phyloP scores from a whole-genome alignment of 2,113 vertebrate species.

The Pavo muticus region DNA sequence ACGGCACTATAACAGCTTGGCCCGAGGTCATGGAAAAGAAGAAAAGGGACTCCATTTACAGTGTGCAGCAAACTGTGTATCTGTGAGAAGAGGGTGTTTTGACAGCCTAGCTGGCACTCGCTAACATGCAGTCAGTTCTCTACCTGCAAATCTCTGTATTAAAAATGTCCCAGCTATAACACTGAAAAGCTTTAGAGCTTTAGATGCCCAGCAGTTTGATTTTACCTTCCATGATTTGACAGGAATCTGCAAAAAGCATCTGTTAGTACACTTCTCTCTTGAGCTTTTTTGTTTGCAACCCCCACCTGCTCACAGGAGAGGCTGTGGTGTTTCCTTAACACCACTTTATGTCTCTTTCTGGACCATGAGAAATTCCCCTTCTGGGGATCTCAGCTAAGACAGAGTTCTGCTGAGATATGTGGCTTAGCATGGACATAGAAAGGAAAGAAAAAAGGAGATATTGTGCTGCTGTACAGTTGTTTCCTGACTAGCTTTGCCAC shows the following conservation, averaged over 20 bases:
- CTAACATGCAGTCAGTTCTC: background rate
- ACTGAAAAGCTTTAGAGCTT: background rate
- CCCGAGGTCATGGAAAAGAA: background rate
- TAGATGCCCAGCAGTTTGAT: background rate
- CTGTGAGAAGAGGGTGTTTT: background rate
- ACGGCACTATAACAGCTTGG: background rate
- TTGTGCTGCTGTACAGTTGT: background rate
- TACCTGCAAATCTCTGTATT: constrained; percentile 23
- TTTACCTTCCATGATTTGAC: background rate
- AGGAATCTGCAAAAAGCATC: background rate
- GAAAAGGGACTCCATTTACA: constrained; percentile 5
- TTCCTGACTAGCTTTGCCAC: background rate
- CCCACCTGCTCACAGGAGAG: background rate
- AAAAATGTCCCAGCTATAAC: background rate
- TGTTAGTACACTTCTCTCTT: background rate
- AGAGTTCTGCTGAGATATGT: background rate
- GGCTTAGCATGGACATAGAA: background rate
- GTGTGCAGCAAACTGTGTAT: background rate
- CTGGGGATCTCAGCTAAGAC: background rate
- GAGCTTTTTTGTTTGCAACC: background rate
- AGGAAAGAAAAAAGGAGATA: background rate
- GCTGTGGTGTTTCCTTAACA: background rate
- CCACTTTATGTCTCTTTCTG: background rate
- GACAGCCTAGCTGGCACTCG: background rate
- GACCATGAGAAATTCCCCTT: background rate